A percentile compares a stretch with the other conserved stretches of the same genome.
Conservation (phyloP, 23 tunicate genomes). For the Phallusia fumigata region DNA sequence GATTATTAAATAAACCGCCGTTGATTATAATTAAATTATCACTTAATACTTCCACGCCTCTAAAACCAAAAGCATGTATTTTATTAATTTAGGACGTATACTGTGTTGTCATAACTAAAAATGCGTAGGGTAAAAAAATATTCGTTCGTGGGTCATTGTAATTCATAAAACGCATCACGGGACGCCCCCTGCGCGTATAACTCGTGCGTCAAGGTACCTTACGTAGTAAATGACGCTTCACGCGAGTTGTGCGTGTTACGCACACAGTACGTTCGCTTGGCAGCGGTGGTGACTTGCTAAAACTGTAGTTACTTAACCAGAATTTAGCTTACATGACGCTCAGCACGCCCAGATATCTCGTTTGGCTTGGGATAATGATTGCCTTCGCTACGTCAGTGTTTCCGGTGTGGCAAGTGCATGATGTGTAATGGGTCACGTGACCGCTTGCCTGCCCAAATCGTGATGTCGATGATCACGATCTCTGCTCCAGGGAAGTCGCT, state of each 20-base stretch:
- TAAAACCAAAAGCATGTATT: too few relatives aligned
- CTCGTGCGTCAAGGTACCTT: conserved; percentile 4
- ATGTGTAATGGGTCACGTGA: conserved; percentile 9
- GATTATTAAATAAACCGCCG: too few relatives aligned
- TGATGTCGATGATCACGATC: neutral
- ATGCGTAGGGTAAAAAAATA: too few relatives aligned
- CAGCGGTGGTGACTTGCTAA: conserved; percentile 1
- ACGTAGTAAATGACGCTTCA: neutral
- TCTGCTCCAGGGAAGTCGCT: neutral
- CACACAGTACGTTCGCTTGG: neutral
- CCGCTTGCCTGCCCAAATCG: neutral
- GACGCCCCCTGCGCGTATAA: too few relatives aligned
- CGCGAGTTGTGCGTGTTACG: neutral
- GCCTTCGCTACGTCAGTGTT: neutral
- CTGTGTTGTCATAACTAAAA: too few relatives aligned
- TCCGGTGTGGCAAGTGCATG: conserved; percentile 10
- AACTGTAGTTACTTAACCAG: neutral
- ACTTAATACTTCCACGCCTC: too few relatives aligned
- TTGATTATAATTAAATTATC: too few relatives aligned
- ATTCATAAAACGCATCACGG: too few relatives aligned
- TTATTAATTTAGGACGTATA: too few relatives aligned
- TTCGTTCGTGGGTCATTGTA: too few relatives aligned
- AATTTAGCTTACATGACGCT: neutral
- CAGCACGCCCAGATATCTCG: neutral
- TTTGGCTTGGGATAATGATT: neutral